Conservation (phyloP, 2,113 vertebrate genomes). For the Oreochromis niloticus region DNA sequence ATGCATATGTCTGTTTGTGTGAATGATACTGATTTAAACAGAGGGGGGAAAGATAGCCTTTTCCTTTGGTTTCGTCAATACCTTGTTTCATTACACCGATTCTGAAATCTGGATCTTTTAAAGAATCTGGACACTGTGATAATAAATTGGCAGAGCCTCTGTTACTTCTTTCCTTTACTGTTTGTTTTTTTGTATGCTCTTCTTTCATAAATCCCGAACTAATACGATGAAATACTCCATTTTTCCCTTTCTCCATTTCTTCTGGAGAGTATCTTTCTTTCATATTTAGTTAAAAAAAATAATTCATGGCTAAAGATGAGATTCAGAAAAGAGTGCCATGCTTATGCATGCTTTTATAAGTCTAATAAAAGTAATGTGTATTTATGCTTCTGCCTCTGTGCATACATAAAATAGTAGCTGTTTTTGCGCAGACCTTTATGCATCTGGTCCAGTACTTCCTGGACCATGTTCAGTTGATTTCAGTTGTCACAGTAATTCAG, state of each 20-base stretch:
- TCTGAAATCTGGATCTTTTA: neutral
- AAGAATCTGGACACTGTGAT: neutral
- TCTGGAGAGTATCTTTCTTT: neutral
- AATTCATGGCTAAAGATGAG: neutral
- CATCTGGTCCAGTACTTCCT: neutral
- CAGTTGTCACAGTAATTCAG: neutral
- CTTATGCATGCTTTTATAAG: neutral
- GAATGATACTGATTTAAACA: neutral
- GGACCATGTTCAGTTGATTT: neutral
- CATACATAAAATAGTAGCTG: neutral
- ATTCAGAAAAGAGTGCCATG: neutral
- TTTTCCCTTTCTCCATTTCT: neutral
- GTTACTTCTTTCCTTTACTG: neutral
- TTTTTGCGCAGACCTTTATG: neutral
- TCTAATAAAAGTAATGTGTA: neutral
- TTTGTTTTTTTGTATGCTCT: neutral
- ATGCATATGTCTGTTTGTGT: neutral
- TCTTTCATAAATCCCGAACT: neutral
- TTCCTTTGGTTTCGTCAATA: neutral
- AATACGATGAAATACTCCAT: neutral
- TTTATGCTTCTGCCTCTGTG: neutral
- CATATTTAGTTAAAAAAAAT: neutral
- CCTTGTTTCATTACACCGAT: neutral
- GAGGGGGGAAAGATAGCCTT: neutral
- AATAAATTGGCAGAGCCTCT: neutral